Percentiles rank a stretch among this genome's conserved stretches.
Evolutionary conservation across 2,113 vertebrate species (phyloP).

Genomic region (Menidia beryllina): DNA sequence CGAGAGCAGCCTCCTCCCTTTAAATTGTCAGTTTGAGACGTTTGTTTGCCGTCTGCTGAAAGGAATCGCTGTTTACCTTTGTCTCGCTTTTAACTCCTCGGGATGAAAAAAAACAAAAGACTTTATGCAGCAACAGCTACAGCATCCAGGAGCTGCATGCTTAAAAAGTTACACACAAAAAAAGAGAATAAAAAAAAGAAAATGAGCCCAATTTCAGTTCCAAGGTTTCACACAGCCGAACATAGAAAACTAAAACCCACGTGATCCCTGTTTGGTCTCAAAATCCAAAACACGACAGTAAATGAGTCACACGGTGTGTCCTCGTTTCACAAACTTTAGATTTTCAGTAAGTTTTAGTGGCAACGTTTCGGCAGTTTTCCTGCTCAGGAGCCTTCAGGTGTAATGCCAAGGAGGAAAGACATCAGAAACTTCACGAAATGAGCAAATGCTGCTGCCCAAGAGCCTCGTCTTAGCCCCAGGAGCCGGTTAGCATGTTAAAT

Average conservation of each 20-base stretch:
- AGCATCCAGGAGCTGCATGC: background rate
- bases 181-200: background rate
- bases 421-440: too few relatives aligned
- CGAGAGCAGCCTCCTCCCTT: slow-evolving; percentile 53
- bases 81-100: slow-evolving; percentile 1
- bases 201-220: background rate
- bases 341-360: too few relatives aligned
- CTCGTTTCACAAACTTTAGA: too few relatives aligned
- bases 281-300: too few relatives aligned
- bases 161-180: background rate
- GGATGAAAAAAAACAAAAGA: background rate
- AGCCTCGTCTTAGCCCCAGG: too few relatives aligned
- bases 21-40: slow-evolving; percentile 64
- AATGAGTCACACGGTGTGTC: too few relatives aligned
- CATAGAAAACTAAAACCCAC: background rate
- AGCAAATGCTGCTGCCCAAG: too few relatives aligned
- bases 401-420: too few relatives aligned
- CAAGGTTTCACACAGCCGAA: background rate
- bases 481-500: too few relatives aligned
- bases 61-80: slow-evolving; percentile 10
- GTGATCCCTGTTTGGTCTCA: too few relatives aligned
- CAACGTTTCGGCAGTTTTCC: too few relatives aligned
- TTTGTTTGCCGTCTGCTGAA: slow-evolving; percentile 44
- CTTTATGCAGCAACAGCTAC: background rate
- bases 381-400: too few relatives aligned